Evolutionary conservation across 1,140 invertebrate species (phyloP), one percentile per base, ranked within the genome.

Genomic region (Whitmania pigra): DNA sequence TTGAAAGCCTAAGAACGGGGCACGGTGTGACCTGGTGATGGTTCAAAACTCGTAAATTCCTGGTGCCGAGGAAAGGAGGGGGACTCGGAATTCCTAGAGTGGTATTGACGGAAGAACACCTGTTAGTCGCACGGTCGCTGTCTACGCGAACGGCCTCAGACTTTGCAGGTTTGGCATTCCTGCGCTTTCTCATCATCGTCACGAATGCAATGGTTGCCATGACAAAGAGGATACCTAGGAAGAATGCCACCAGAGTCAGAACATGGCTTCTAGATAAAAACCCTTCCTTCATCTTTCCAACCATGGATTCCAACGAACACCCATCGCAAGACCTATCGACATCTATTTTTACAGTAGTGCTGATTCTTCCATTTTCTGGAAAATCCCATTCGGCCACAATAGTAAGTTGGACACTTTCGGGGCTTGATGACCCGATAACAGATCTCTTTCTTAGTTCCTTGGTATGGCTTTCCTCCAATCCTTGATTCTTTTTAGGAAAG

Each of bases 91-190:
- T 49, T 17, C 43, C 43, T 17, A 17, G 43, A 17, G 53, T 73
- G 40, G 18, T 67, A 66, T 22, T 55, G 49, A 27, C 69, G n/a
- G 29, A 67, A 25, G 20, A 74, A 27, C 18, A 20, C 36, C 20
- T 40, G 69, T 20, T 43, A 57, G n/a, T 57, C 25, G 43, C 72
- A 74, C 15, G 91, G 89, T 67, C 88, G 85, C 72, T 90, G 86
- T 75, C 91, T 86, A 80, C 72, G 67, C 9, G 68, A n/a, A 25
- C 20, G 29, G 57, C 57, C 1, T n/a, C 29, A 7, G 22, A 22
- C 22, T 63, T 63, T 25, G 2, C 15, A 15, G 57, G 57, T 63
- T 63, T n/a, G 29, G 22, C 57, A 13, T 13, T 11, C 20, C 18
- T 63, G 22, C 57, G 22, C 20, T 63, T 63, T 20, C 57, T 22